Evolutionary conservation across 2,888 invertebrate genomes (phyloP).

Genomic region (Eupithecia pulchellata): DNA sequence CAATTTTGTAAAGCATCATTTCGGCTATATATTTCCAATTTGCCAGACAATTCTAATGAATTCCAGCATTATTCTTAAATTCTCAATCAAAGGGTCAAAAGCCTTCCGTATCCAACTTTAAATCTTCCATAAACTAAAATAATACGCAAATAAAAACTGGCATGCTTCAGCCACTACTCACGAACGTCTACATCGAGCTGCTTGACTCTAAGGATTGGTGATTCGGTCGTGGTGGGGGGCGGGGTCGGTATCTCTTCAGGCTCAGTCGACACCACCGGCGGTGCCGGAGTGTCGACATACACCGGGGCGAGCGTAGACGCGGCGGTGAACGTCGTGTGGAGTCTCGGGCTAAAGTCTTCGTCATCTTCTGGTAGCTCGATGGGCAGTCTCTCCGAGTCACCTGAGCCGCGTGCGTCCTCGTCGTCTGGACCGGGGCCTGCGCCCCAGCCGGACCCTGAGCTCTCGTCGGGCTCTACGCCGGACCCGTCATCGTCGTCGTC

Average conservation of each 20-base stretch:
- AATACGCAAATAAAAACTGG: slow-evolving; percentile 76
- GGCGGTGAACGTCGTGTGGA: slow-evolving; percentile 37
- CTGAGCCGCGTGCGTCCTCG: slow-evolving; percentile 87
- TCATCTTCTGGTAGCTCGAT: slow-evolving; percentile 71
- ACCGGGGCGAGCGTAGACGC: slow-evolving; percentile 39
- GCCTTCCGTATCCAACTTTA: slow-evolving; percentile 28
- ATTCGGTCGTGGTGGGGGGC: slow-evolving; percentile 50
- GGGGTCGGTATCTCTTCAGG: slow-evolving; percentile 42
- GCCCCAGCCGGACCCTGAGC: slow-evolving; percentile 93
- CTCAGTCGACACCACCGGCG: slow-evolving; percentile 36
- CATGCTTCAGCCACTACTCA: slow-evolving; percentile 85
- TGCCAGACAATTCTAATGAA: neutral
- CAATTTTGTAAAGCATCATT: neutral
- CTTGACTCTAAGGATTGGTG: slow-evolving; percentile 61
- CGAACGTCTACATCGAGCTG: slow-evolving; percentile 75
- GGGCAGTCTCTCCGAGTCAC: slow-evolving; percentile 60
- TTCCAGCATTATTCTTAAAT: neutral
- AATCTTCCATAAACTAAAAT: slow-evolving; percentile 52
- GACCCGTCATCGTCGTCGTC: slow-evolving; percentile 89
- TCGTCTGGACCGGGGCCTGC: slow-evolving; percentile 90
- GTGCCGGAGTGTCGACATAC: slow-evolving; percentile 46
- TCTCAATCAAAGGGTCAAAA: neutral
- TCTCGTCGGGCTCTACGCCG: slow-evolving; percentile 92
- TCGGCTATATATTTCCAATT: too few relatives aligned
- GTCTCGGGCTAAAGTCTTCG: slow-evolving; percentile 72